A percentile compares a stretch with the other conserved stretches of the same genome.
These are phyloP conservation scores for Spilarctia lutea DNA, from an alignment of 2,888 invertebrate genomes.

Conservation along the genomic window DNA sequence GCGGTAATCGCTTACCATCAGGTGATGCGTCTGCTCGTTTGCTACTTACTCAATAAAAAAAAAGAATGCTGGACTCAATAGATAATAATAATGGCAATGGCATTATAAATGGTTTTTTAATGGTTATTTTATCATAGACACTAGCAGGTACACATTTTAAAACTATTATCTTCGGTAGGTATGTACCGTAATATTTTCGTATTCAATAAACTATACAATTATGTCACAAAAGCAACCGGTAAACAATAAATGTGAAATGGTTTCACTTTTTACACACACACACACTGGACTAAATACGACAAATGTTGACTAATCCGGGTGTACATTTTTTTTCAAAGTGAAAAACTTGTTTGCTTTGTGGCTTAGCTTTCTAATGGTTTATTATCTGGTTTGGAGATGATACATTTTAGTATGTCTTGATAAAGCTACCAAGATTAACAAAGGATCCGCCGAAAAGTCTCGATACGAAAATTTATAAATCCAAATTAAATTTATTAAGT, in stretches of 20 bases:
- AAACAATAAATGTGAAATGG: constrained; percentile 24
- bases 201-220: not conserved
- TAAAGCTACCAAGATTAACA: not conserved
- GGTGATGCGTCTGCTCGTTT: no score
- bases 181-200: constrained; percentile 19
- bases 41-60: no score
- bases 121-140: not conserved
- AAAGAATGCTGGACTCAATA: constrained; percentile 51
- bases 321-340: constrained; percentile 6
- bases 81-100: constrained; percentile 53
- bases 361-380: not conserved
- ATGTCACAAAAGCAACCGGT: not conserved
- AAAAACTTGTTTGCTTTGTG: constrained; percentile 2
- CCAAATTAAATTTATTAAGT: constrained; percentile 10
- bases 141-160: constrained; percentile 7
- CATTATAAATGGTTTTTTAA: not conserved
- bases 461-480: not conserved
- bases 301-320: constrained; percentile 10
- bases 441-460: no score
- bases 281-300: constrained; percentile 1
- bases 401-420: not conserved
- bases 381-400: not conserved
- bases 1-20: no score
- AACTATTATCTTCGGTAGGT: constrained; percentile 11
- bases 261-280: no score